These are phyloP conservation scores for Trialeurodes vaporariorum DNA, from an alignment of 1,140 invertebrate genomes.

Conservation along the genomic window DNA sequence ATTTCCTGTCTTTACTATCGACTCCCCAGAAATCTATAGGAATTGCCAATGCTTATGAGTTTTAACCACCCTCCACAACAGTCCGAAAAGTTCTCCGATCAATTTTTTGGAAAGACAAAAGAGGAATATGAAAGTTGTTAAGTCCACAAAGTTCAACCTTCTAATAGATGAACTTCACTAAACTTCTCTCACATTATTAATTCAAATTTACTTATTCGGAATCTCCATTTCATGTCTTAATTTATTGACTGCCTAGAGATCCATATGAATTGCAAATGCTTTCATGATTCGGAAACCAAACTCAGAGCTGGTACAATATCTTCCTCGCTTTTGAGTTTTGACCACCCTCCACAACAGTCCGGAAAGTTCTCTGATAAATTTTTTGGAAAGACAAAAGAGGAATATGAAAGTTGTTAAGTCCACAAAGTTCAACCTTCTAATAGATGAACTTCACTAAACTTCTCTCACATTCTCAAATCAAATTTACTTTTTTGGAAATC, in stretches of 20 bases:
- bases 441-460: not conserved
- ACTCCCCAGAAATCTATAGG: too few species aligned
- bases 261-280: too few species aligned
- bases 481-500: not conserved
- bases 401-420: not conserved
- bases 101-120: not conserved
- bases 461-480: not conserved
- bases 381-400: not conserved
- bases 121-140: not conserved
- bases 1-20: conserved; percentile 7
- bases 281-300: too few species aligned
- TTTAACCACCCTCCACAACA: not conserved
- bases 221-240: too few species aligned
- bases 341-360: not conserved
- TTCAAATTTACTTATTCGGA: too few species aligned
- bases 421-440: not conserved
- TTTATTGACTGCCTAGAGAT: too few species aligned
- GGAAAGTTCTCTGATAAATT: not conserved
- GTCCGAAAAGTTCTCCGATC: not conserved
- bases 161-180: not conserved
- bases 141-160: not conserved
- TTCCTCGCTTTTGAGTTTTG: too few species aligned
- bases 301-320: too few species aligned
- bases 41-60: too few species aligned
- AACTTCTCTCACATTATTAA: not conserved